Base-by-base conservation (phyloP, 2,888 invertebrate genomes). In the Drosophila pseudotalamancana region DNA sequence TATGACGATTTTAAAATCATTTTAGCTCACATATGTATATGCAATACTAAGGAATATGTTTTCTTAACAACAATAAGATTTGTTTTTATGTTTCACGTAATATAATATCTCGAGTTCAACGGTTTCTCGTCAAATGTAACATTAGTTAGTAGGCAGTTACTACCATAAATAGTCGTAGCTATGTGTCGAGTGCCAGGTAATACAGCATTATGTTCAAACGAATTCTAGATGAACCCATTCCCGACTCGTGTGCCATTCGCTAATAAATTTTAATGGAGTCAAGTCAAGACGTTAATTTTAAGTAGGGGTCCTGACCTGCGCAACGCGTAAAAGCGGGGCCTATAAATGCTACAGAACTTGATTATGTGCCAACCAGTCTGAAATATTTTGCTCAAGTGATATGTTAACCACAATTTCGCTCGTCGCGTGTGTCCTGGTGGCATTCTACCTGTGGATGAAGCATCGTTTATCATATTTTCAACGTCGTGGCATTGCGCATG, bases 401-500 rank as follows among this genome's bases (percentile, higher is more conserved):
- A 72, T 76, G 72, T 51, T 23, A 16, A 6, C 27, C 43, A 37
- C 39, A 1, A 34, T 50, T 6, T 50, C 19, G 37, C 19, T 73
- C 6, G 5, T 39, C 18, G 56, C 18, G 34, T 8, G 46, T 12
- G 9, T 43, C 48, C 27, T 72, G 6, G 19, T 72, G n/a, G 37
- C 25, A 1, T 32, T 51, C 11, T 64, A 16, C 21, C 16, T 71
- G 43, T 87, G 81, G 78, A 57, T 87, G 42, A 55, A 49, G 5
- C 62, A 64, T 0, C 35, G 55, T 1, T 64, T 68, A 4, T 50
- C 43, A 3, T 83, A 88, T 4, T 85, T 88, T 60, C 49, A 74
- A 18, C 64, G 72, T 1, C 73, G 79, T 4, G 78, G 77, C 2
- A 81, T 89, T 9, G 72, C 75, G 0, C 84, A 83, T 39, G 69